phyloP scores from a whole-genome alignment of 53 echinoderm and acorn worm genomes.

The Arbacia lixula region DNA sequence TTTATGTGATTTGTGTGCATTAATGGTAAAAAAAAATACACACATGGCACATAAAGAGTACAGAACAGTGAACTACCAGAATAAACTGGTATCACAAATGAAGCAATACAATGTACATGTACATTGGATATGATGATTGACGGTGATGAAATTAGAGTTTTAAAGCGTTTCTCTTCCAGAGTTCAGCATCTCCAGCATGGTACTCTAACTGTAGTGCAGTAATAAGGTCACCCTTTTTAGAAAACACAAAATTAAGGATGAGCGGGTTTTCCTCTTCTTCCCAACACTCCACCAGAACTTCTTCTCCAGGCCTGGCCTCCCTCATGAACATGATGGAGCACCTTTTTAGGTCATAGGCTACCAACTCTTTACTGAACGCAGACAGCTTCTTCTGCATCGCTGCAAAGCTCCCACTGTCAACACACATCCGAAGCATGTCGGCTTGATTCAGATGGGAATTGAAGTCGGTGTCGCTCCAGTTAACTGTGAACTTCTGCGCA shows the following conservation, averaged over 20 bases:
- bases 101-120: too few relatives aligned
- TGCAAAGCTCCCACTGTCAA: slow-evolving; percentile 37
- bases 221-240: slow-evolving; percentile 17
- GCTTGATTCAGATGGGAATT: slow-evolving; percentile 44
- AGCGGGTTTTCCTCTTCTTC: slow-evolving; percentile 17
- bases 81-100: too few relatives aligned
- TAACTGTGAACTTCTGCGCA: slow-evolving; percentile 17
- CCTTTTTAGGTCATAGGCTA: slow-evolving; percentile 18
- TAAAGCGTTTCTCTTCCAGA: too few relatives aligned
- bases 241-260: slow-evolving; percentile 26
- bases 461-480: slow-evolving; percentile 47
- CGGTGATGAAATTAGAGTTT: too few relatives aligned
- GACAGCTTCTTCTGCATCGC: background rate
- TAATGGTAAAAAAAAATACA: too few relatives aligned
- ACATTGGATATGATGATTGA: too few relatives aligned
- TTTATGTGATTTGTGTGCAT: too few relatives aligned
- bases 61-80: too few relatives aligned
- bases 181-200: background rate
- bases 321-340: slow-evolving; percentile 41
- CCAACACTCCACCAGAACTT: slow-evolving; percentile 28
- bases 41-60: too few relatives aligned
- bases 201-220: slow-evolving; percentile 26
- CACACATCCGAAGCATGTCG: slow-evolving; percentile 37
- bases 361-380: slow-evolving; percentile 19
- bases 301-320: slow-evolving; percentile 27